phyloP scores from a whole-genome alignment of 2,797 vertebrate genomes.

The Linurgus olivaceus region DNA sequence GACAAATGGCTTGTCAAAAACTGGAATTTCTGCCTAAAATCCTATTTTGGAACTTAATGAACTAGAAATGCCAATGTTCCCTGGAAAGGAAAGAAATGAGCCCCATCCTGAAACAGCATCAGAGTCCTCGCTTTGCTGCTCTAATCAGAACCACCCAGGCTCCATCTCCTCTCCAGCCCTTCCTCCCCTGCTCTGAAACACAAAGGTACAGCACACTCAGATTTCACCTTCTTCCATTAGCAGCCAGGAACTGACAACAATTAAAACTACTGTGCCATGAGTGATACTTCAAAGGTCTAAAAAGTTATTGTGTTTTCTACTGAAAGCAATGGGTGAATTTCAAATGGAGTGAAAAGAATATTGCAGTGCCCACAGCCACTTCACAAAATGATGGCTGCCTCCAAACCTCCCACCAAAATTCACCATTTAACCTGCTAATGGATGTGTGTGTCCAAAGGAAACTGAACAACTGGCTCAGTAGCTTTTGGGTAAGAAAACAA shows the following conservation, averaged over 20 bases:
- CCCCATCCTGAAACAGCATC: background rate
- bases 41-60: background rate
- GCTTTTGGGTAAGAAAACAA: background rate
- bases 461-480: background rate
- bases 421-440: background rate
- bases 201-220: background rate
- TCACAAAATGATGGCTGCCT: background rate
- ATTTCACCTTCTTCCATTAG: background rate
- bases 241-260: background rate
- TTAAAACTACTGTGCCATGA: background rate
- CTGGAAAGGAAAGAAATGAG: background rate
- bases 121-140: background rate
- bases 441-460: conserved; percentile 1
- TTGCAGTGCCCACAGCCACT: background rate
- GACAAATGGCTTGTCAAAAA: background rate
- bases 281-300: background rate
- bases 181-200: background rate
- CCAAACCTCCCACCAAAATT: conserved; percentile 4
- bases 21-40: background rate
- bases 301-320: background rate
- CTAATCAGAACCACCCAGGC: background rate
- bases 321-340: background rate
- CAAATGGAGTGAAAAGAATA: background rate
- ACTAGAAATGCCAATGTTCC: background rate
- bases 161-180: background rate